These are phyloP conservation scores for Luffia ferchaultella DNA, from an alignment of 2,888 invertebrate genomes.

Conservation along the genomic window DNA sequence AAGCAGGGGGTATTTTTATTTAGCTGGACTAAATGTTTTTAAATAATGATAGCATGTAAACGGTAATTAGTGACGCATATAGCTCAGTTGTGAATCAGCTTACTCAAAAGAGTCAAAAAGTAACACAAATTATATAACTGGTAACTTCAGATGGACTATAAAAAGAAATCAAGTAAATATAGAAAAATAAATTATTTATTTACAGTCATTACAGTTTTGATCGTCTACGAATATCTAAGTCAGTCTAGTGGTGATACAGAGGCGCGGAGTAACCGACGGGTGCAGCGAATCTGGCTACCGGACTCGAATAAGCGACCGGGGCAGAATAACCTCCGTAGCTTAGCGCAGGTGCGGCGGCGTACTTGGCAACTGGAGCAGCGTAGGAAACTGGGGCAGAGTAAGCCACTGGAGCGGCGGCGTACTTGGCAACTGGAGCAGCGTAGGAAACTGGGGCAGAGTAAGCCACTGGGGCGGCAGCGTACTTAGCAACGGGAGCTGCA, in stretches of 20 bases:
- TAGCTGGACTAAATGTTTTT: too few species aligned
- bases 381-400: conserved; percentile 16
- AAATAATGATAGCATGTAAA: too few species aligned
- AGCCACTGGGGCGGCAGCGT: not conserved
- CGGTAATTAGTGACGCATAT: too few species aligned
- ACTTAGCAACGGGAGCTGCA: conserved; percentile 14
- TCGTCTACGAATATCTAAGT: conserved; percentile 14
- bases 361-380: too few species aligned
- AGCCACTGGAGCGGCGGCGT: conserved; percentile 13
- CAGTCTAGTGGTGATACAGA: conserved; percentile 28
- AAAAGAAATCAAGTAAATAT: too few species aligned
- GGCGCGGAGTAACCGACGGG: conserved; percentile 18
- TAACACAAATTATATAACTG: too few species aligned
- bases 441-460: conserved; percentile 8
- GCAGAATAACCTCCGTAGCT: conserved; percentile 23
- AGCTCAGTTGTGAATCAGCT: too few species aligned
- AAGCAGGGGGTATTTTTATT: too few species aligned
- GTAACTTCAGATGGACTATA: too few species aligned
- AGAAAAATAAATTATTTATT: conserved; percentile 23
- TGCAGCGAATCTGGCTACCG: conserved; percentile 17
- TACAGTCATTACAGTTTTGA: conserved; percentile 26
- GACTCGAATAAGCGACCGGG: conserved; percentile 25
- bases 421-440: conserved; percentile 18
- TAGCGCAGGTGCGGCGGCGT: conserved; percentile 19
- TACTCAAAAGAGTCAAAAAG: too few species aligned